Base-by-base conservation (phyloP, 1,140 invertebrate species). In the Rhizoglyphus robini region DNA sequence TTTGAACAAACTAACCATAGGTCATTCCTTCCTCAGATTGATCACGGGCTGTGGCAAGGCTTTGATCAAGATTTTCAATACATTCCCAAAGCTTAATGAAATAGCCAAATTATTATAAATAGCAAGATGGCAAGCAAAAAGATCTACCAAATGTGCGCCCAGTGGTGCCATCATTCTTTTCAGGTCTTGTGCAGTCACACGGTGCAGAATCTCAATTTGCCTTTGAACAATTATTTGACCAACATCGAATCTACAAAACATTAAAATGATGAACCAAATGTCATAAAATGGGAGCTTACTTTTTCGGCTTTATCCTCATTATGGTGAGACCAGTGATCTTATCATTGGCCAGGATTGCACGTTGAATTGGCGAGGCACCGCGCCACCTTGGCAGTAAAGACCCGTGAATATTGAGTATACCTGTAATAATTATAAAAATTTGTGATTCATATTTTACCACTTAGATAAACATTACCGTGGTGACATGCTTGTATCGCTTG, bases 301-400 rank as follows among this genome's bases (percentile, higher is more conserved):
- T 67, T 23, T 70, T 67, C 8, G 69, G 67, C 51, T 83, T 81
- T 62, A 96, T 88, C 76, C 82, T 84, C 85, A 96, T 94, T 32
- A 96, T 83, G 3, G 88, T 86, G 31, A 96, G 79, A 38, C 94
- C 94, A 27, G 90, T 90, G 62, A 80, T 75, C 29, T 73, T 70
- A 73, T 98, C 92, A 30, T 88, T 89, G 78, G 87, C 84, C 63
- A 88, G 81, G 62, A 94, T 77, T n/a, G 88, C 81, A 76, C 90
- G 81, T 68, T 86, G 80, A 51, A 95, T 84, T 3, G 91, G 91
- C 13, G 89, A 84, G 48, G 92, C 88, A 34, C 94, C 94, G 75
- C 93, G 79, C 89, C 90, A 97, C 67, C 86, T 79, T 30, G 94
- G 94, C 69, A 98, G 74, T 34, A 97, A 74, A 76, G 90, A 94